phyloP scores from a whole-genome alignment of 1,140 invertebrate genomes.

The Brachionus asplanchnoidis region DNA sequence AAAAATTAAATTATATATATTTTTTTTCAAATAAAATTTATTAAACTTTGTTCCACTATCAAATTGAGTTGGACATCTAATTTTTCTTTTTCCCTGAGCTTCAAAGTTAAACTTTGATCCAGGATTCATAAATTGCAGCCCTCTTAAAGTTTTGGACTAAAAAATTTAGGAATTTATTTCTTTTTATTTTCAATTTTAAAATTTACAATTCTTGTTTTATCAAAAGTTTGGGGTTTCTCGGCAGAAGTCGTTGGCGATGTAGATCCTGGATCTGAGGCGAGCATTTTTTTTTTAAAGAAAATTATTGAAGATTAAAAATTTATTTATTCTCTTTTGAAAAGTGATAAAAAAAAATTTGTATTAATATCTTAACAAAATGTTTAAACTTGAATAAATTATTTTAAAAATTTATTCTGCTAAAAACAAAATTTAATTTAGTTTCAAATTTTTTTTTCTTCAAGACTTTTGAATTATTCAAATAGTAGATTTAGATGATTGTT shows the following conservation, averaged over 20 bases:
- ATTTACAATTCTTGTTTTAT: not conserved
- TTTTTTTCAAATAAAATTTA: not conserved
- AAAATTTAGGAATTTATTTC: not conserved
- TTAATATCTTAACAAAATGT: too few relatives aligned
- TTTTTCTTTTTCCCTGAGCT: constrained; percentile 22
- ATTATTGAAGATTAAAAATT: not conserved
- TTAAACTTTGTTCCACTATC: not conserved
- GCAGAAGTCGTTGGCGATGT: not conserved
- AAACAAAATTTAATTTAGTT: too few relatives aligned
- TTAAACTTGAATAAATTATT: too few relatives aligned
- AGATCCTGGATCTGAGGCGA: not conserved
- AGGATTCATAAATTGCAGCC: constrained; percentile 4
- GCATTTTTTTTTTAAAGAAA: not conserved
- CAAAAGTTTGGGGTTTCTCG: not conserved
- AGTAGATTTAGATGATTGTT: too few relatives aligned
- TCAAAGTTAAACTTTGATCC: constrained; percentile 35
- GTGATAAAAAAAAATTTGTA: not conserved
- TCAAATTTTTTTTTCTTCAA: too few relatives aligned
- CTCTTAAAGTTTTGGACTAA: constrained; percentile 11
- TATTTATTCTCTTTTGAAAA: not conserved
- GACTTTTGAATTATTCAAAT: too few relatives aligned
- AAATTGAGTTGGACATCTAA: constrained; percentile 4
- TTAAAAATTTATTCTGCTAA: too few relatives aligned
- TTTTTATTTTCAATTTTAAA: not conserved
- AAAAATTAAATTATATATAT: not conserved